Conservation (phyloP, 1,140 invertebrate species). For the Sminthurides bifidus region DNA sequence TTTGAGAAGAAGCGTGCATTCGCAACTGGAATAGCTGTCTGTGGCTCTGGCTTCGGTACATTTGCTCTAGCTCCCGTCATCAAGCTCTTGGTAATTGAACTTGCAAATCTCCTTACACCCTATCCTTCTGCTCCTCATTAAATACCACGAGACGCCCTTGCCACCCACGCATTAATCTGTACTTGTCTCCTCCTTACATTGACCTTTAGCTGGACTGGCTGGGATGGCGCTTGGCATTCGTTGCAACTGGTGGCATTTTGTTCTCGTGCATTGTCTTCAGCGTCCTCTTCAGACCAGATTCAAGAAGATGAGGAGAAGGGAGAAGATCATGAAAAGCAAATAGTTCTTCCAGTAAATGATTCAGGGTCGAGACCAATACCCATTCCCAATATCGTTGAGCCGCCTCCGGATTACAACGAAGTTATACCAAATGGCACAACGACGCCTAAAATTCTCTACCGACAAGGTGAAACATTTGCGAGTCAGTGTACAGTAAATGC, state of each 20-base stretch:
- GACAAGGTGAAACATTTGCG: not conserved
- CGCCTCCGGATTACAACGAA: not conserved
- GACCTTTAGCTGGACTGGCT: constrained; percentile 41
- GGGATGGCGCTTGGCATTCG: constrained; percentile 59
- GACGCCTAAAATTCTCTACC: not conserved
- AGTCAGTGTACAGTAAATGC: not conserved
- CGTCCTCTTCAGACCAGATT: constrained; percentile 57
- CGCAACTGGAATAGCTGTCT: constrained; percentile 23
- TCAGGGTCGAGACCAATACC: not conserved
- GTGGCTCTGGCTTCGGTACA: constrained; percentile 19
- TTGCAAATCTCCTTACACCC: not conserved
- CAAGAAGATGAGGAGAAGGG: constrained; percentile 14
- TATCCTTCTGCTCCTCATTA: not conserved
- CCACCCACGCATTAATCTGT: not conserved
- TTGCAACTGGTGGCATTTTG: constrained; percentile 67
- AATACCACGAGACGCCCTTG: not conserved
- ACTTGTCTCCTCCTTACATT: not conserved
- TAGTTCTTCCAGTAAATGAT: not conserved
- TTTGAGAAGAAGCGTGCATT: constrained; percentile 50
- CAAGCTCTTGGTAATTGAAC: constrained; percentile 41
- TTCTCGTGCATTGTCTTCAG: constrained; percentile 74
- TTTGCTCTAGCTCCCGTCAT: constrained; percentile 51
- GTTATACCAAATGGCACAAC: not conserved
- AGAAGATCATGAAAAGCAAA: not conserved
- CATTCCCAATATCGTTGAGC: constrained; percentile 8